Evolutionary conservation across 1,140 invertebrate species (phyloP), one percentile per base, ranked within the genome.

Genomic region (Teleopsis dalmanni): DNA sequence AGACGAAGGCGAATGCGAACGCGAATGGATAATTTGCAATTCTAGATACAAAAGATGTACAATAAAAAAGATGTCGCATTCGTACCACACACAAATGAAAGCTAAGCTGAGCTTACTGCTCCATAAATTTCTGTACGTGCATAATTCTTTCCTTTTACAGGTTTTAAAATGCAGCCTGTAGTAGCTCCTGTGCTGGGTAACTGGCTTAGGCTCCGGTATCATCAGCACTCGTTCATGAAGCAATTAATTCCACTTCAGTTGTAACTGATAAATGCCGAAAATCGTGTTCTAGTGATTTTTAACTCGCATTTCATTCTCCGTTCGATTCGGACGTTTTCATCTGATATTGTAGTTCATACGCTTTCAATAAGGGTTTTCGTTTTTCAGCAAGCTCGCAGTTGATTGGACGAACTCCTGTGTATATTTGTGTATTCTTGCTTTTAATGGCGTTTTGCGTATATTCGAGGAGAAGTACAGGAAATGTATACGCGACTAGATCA

Each of bases 291-390:
- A 40, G 36, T 42, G 47, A 48, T 48, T 48, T n/a, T 48, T 48
- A 48, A 48, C 38, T 48, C 47, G 42, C 47, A 48, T 48, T 48
- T 48, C 47, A 48, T 48, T 48, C n/a, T n/a, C 42, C 21, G 16
- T 48, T 48, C 21, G 38, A 48, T 34, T 48, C 42, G 38, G 47
- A 48, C 47, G 42, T 48, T 48, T 42, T 48, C 47, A 48, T 48
- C 47, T 42, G 47, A 48, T 48, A n/a, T 48, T 48, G 27, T 31
- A 27, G 35, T 35, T 11, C 13, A 6, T 21, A 18, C 36, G 22
- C 4, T 23, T 9, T 14, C 41, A 18, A 43, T 29, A 29, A 27
- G 26, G 26, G 41, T 29, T 29, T 43, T 42, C 25, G 40, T n/a
- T 42, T 42, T 21, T n/a, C 7, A 26, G 16, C 10, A 19, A 3